Evolutionary conservation across 2,113 vertebrate genomes (phyloP).

Genomic region (Platycercus adscitus): DNA sequence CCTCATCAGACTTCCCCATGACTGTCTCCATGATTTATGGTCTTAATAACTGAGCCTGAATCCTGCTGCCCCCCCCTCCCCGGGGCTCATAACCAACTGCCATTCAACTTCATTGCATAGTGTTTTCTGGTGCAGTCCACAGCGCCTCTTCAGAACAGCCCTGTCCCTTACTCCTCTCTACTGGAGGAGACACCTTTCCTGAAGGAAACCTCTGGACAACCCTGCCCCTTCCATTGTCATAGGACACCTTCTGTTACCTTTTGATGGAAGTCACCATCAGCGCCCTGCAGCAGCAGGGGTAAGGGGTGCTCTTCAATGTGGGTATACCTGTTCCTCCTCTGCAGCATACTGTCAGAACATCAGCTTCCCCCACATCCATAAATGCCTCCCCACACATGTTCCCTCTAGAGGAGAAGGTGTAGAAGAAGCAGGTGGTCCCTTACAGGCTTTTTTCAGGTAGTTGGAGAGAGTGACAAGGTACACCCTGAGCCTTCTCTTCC

Average conservation of each 20-base stretch:
- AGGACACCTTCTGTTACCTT: not conserved
- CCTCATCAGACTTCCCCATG: slow-evolving; percentile 47
- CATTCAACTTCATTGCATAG: not conserved
- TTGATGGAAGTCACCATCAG: not conserved
- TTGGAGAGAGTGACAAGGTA: not conserved
- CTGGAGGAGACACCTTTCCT: not conserved
- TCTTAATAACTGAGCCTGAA: slow-evolving; percentile 70
- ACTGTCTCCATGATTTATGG: slow-evolving; percentile 71
- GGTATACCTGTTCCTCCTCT: not conserved
- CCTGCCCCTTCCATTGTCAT: not conserved
- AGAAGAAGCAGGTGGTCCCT: not conserved
- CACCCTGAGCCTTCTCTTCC: not conserved
- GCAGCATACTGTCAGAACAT: not conserved
- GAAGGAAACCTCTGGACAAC: not conserved
- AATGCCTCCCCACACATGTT: not conserved
- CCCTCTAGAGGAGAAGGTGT: not conserved
- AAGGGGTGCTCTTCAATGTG: not conserved
- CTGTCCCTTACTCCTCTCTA: not conserved
- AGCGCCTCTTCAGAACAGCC: not conserved
- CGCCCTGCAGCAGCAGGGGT: not conserved
- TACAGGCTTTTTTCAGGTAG: not conserved
- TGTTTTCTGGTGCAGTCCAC: not conserved
- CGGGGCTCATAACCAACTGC: slow-evolving; percentile 22
- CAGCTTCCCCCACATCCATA: not conserved
- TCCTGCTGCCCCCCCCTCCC: not conserved